These are phyloP conservation scores for Microhierax caerulescens DNA, from an alignment of 2,797 vertebrate genomes.

Conservation along the genomic window DNA sequence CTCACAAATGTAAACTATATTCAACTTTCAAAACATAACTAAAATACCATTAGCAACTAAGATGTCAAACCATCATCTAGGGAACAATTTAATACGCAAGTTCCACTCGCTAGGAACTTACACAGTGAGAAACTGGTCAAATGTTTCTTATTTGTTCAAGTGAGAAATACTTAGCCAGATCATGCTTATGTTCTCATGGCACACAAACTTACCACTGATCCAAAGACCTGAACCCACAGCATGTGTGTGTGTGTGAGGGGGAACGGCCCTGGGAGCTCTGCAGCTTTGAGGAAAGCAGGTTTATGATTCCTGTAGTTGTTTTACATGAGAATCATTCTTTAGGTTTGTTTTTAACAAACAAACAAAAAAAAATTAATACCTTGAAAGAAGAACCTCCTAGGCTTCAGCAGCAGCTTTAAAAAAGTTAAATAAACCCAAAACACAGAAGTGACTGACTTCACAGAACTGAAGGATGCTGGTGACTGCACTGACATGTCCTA, in stretches of 20 bases:
- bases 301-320: not conserved
- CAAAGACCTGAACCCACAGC: not conserved
- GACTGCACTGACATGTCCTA: not conserved
- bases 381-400: not conserved
- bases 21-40: not conserved
- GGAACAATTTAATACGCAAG: not conserved
- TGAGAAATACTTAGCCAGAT: not conserved
- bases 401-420: not conserved
- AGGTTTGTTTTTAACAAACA: not conserved
- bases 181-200: rapidly evolving
- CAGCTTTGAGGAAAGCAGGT: not conserved
- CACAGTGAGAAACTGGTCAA: not conserved
- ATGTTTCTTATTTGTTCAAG: not conserved
- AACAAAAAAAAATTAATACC: too few relatives aligned
- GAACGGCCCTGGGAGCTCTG: not conserved
- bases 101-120: not conserved
- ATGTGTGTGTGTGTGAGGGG: rapidly evolving
- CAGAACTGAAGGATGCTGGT: not conserved
- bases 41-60: not conserved
- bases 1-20: not conserved
- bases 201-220: not conserved
- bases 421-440: not conserved
- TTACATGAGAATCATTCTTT: not conserved
- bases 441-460: not conserved
- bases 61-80: not conserved